Evolutionary conservation across 2,888 invertebrate genomes (phyloP), one percentile per base, ranked within the genome.

Genomic region (Latrodectus elegans): DNA sequence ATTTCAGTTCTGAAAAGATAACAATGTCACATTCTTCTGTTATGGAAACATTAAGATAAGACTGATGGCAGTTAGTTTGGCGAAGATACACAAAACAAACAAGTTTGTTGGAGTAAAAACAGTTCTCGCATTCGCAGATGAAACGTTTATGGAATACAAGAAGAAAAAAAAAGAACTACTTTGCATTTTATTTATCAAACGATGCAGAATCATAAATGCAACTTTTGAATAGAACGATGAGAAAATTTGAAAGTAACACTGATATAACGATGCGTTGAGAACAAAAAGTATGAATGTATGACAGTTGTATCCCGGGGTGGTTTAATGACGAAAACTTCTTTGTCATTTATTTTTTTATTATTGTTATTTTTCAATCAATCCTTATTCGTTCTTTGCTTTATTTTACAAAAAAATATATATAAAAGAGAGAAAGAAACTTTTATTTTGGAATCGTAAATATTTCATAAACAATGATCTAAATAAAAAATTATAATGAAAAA

Each of bases 31-130:
- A 71, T 73, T 73, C 81, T 73, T 60, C 72, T 53, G 81, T 52
- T 52, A 53, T 26, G 38, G 73, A 52, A 73, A 52, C 73, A 81
- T 81, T 81, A 81, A 60, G 81, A 81, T 81, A 81, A 81, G 81
- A 81, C 72, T 81, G 81, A 81, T 81, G 81, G 65, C 72, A 55
- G 15, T 55, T 14, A 22, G 22, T 22, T 22, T 55, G 3, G 15
- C 55, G 22, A 22, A 55, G 55, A 55, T 11, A 55, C 15, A 8
- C 55, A 15, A 55, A 55, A 15, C 55, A 15, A 55, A 15, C 15
- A 55, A 55, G 12, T 55, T 3, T 55, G 12, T 14, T 14, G 15
- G 15, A 55, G 55, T 55, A 55, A 55, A 55, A 55, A 55, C 11
- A 55, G 15, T 55, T 55, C 55, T 11, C 55, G 55, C 55, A 55